A percentile compares a stretch with the other conserved stretches of the same genome.
Evolutionary conservation across 37 sponge, comb jelly and placozoan species (phyloP).

Genomic region (Bolinopsis microptera): DNA sequence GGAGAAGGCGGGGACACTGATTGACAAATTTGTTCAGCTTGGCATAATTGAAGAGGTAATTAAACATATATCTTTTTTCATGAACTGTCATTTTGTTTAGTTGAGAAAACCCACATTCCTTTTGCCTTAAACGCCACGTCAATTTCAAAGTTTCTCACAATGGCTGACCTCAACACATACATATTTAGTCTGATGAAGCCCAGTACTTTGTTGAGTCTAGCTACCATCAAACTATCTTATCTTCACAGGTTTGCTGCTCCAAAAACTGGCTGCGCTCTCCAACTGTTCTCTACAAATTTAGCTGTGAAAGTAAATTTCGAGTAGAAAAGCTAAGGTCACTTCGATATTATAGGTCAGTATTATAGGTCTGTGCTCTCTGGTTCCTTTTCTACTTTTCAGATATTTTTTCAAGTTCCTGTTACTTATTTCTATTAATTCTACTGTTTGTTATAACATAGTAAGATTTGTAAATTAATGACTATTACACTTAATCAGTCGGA

Average conservation of each 20-base stretch:
- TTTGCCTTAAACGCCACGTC: neutral
- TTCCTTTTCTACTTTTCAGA: neutral
- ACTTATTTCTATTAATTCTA: no score
- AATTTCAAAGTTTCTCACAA: neutral
- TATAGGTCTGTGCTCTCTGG: no score
- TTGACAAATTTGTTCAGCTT: conserved; percentile 10
- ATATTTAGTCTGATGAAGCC: no score
- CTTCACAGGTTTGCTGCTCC: conserved; percentile 30
- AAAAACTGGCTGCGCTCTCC: conserved; percentile 45
- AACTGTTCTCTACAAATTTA: conserved; percentile 26
- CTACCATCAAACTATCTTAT: no score
- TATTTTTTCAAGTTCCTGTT: neutral
- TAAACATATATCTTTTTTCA: neutral
- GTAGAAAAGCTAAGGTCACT: conserved; percentile 50
- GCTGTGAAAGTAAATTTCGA: neutral
- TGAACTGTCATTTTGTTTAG: neutral
- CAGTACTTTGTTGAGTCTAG: no score
- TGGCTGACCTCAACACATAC: neutral
- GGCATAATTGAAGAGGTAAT: conserved; percentile 50
- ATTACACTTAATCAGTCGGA: conserved; percentile 9
- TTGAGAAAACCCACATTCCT: neutral
- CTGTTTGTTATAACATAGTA: neutral
- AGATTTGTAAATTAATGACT: neutral
- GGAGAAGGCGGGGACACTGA: conserved; percentile 16
- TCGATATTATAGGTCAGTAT: conserved; percentile 41